Conservation (phyloP, 2,888 invertebrate species). For the Athrips mouffetella region DNA sequence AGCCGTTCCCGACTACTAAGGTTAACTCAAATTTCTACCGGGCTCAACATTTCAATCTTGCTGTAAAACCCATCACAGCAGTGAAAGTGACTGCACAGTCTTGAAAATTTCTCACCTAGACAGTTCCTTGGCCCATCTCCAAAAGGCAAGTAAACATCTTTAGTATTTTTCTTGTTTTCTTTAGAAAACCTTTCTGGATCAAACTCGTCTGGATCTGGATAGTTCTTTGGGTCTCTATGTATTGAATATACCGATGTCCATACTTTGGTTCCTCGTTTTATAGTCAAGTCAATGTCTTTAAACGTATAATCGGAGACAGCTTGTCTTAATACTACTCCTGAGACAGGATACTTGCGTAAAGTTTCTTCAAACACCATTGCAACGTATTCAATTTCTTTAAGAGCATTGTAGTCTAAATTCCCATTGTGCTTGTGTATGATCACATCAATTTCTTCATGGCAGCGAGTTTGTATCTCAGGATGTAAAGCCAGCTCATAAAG, state of each 20-base stretch:
- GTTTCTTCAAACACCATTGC: conserved; percentile 39
- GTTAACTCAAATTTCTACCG: too few relatives aligned
- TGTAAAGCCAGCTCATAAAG: too few relatives aligned
- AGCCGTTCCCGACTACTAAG: too few relatives aligned
- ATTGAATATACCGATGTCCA: conserved; percentile 34
- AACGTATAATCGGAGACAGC: conserved; percentile 23
- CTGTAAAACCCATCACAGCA: too few relatives aligned
- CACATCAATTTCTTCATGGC: conserved; percentile 37
- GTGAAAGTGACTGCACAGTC: too few relatives aligned
- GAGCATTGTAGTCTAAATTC: conserved; percentile 36
- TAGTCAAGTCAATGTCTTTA: conserved; percentile 25
- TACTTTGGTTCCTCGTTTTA: conserved; percentile 33
- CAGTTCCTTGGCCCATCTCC: conserved; percentile 44
- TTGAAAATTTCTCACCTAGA: conserved; percentile 42
- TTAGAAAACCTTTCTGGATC: conserved; percentile 38
- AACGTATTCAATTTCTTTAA: too few relatives aligned
- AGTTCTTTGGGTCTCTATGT: conserved; percentile 41
- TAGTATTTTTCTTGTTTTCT: conserved; percentile 24
- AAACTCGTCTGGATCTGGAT: conserved; percentile 32
- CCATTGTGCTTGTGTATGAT: conserved; percentile 25
- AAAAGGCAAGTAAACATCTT: conserved; percentile 36
- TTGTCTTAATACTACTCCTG: conserved; percentile 23
- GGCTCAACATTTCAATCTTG: too few relatives aligned
- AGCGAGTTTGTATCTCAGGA: conserved; percentile 37
- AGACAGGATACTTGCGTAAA: conserved; percentile 30